Percentiles rank a stretch among this genome's conserved stretches.
Evolutionary conservation across 2,113 vertebrate genomes (phyloP).

Genomic region (Bucco capensis): DNA sequence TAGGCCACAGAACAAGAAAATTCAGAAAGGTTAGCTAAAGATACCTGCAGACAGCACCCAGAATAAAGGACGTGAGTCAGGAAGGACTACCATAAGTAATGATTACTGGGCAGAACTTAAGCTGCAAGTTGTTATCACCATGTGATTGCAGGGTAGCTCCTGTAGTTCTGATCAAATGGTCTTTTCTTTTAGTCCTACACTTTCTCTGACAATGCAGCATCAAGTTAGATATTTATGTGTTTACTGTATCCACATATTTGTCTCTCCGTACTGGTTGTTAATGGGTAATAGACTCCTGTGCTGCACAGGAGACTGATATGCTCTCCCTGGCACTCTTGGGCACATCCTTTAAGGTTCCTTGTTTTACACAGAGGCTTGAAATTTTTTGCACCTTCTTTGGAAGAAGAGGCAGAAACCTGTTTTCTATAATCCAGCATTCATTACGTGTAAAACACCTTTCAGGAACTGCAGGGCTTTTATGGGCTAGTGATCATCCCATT

Average conservation of each 20-base stretch:
- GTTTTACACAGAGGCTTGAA: background rate
- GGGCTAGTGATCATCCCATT: conserved; percentile 3
- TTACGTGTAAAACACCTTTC: background rate
- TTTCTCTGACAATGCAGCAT: background rate
- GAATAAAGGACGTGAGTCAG: background rate
- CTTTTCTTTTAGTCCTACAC: background rate
- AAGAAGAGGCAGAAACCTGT: background rate
- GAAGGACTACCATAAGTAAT: background rate
- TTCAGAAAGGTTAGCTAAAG: background rate
- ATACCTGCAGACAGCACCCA: background rate
- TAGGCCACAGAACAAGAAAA: background rate
- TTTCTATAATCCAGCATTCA: background rate
- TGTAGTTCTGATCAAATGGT: background rate
- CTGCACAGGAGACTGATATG: background rate
- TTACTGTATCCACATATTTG: background rate
- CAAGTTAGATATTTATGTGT: background rate
- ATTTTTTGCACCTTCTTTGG: background rate
- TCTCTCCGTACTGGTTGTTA: background rate
- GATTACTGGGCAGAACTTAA: background rate
- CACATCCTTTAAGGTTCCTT: background rate
- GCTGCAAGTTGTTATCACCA: background rate
- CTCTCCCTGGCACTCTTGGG: background rate
- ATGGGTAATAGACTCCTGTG: background rate
- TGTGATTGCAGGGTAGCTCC: background rate
- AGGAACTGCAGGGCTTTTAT: background rate